Evolutionary conservation across 2,888 invertebrate genomes (phyloP).

Genomic region (Timema podura): DNA sequence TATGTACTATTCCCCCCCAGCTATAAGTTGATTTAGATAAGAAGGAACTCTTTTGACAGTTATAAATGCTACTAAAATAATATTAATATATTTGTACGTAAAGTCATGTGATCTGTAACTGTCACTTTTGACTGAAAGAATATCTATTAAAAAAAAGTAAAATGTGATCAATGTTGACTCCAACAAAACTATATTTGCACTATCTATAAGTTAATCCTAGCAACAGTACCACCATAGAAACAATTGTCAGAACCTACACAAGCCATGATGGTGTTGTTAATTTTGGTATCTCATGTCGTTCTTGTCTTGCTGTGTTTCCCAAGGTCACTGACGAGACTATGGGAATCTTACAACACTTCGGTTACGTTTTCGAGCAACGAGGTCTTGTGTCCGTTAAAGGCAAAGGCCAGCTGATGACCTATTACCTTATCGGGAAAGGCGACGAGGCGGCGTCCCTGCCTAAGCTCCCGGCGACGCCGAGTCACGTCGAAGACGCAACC

Average conservation of each 20-base stretch:
- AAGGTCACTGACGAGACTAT: slow-evolving; percentile 95
- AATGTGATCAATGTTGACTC: no score
- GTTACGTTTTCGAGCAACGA: slow-evolving; percentile 89
- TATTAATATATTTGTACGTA: no score
- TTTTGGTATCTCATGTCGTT: slow-evolving; percentile 5
- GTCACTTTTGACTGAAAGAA: no score
- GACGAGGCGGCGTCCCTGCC: slow-evolving; percentile 31
- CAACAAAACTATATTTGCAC: no score
- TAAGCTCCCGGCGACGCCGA: slow-evolving; percentile 18
- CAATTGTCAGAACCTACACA: no score
- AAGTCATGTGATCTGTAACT: no score
- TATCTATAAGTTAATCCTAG: not conserved
- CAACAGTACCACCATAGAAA: not conserved
- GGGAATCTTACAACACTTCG: slow-evolving; percentile 80
- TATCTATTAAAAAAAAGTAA: no score
- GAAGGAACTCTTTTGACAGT: no score
- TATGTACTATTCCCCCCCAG: no score
- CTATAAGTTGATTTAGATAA: no score
- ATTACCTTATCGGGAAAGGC: slow-evolving; percentile 66
- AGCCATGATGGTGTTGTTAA: not conserved
- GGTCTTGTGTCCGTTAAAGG: slow-evolving; percentile 95
- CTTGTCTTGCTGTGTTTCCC: slow-evolving; percentile 28
- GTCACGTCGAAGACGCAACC: slow-evolving; percentile 22
- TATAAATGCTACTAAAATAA: no score
- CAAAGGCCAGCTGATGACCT: slow-evolving; percentile 94